Percentiles rank a stretch among this genome's conserved stretches.
Evolutionary conservation across 2,113 vertebrate genomes (phyloP).

Genomic region (Paralichthys olivaceus): DNA sequence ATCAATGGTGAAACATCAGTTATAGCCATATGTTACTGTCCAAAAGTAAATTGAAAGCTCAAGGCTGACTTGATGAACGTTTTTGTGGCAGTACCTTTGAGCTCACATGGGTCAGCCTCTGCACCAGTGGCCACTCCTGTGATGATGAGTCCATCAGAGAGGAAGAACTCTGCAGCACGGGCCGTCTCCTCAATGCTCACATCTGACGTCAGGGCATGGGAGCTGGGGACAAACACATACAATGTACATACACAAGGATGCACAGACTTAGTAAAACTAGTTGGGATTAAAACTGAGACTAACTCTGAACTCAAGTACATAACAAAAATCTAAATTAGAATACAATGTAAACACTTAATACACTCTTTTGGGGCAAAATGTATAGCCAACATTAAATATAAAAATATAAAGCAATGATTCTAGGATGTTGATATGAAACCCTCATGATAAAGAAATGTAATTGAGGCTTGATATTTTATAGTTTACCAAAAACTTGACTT

Average conservation of each 20-base stretch:
- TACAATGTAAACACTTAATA: too few relatives aligned
- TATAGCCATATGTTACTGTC: neutral
- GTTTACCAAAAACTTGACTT: too few relatives aligned
- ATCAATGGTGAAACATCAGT: neutral
- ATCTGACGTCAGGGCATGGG: slow-evolving; percentile 87
- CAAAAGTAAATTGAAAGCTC: too few relatives aligned
- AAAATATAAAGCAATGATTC: too few relatives aligned
- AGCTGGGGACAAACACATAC: slow-evolving; percentile 69
- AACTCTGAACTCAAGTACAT: neutral
- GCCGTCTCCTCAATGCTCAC: slow-evolving; percentile 83
- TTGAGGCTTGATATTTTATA: too few relatives aligned
- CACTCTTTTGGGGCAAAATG: too few relatives aligned
- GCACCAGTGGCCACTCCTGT: slow-evolving; percentile 85
- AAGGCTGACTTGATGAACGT: neutral
- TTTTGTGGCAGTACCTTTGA: slow-evolving; percentile 78
- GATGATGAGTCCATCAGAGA: slow-evolving; percentile 88
- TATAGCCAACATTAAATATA: too few relatives aligned
- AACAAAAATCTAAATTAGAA: too few relatives aligned
- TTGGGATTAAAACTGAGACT: neutral
- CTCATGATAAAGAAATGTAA: too few relatives aligned
- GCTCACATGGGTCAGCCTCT: slow-evolving; percentile 80
- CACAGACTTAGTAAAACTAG: too few relatives aligned
- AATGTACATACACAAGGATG: neutral
- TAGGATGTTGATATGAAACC: too few relatives aligned
- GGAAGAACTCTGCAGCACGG: slow-evolving; percentile 87